phyloP scores from a whole-genome alignment of 2,113 vertebrate species.

The Sturnira hondurensis region DNA sequence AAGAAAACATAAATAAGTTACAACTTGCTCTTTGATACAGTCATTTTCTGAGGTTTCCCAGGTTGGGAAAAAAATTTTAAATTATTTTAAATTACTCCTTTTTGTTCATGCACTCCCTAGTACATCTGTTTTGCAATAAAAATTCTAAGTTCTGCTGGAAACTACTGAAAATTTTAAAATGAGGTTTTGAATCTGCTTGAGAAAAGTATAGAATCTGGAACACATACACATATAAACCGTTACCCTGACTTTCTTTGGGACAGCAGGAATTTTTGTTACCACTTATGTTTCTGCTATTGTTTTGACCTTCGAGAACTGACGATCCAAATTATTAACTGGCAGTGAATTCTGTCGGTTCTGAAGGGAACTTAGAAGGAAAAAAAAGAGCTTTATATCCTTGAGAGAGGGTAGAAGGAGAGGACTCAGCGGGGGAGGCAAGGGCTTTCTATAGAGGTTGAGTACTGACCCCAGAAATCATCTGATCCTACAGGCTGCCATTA shows the following conservation, averaged over 20 bases:
- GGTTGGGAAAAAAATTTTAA: neutral
- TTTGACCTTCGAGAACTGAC: neutral
- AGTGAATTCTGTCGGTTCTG: neutral
- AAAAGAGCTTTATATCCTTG: neutral
- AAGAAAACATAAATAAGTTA: neutral
- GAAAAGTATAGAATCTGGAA: neutral
- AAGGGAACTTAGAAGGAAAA: neutral
- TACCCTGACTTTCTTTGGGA: neutral
- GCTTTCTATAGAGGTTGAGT: neutral
- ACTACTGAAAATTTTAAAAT: neutral
- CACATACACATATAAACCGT: neutral
- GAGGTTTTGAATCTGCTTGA: neutral
- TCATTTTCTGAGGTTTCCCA: constrained; percentile 37
- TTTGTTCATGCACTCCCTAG: neutral
- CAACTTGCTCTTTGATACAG: neutral
- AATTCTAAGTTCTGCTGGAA: neutral
- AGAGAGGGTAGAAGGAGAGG: neutral
- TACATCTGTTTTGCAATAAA: constrained; percentile 20
- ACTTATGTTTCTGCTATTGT: constrained; percentile 7
- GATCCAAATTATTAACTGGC: neutral
- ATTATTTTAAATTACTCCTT: neutral
- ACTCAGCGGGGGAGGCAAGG: accelerated
- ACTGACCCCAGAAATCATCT: neutral
- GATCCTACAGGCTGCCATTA: neutral
- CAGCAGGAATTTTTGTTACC: neutral